These are phyloP conservation scores for Dysdera silvatica DNA, from an alignment of 1,140 invertebrate genomes.

Conservation along the genomic window DNA sequence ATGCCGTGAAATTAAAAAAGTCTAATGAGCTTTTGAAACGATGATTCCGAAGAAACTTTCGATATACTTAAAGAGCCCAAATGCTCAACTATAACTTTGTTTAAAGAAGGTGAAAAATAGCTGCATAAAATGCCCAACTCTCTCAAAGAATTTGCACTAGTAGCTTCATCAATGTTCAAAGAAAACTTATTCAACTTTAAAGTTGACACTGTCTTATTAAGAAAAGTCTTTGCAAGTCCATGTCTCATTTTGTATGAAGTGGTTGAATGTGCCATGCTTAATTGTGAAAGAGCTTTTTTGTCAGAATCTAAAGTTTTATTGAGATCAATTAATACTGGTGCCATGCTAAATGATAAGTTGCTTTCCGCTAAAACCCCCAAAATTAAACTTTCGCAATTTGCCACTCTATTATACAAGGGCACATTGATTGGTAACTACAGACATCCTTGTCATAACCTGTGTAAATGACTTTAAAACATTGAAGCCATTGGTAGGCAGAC, in stretches of 20 bases:
- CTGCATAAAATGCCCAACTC: slow-evolving; percentile 28
- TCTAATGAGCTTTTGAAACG: slow-evolving; percentile 15
- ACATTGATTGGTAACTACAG: too few species aligned
- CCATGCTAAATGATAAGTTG: neutral
- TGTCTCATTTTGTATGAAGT: neutral
- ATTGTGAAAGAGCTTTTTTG: neutral
- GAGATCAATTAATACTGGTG: neutral
- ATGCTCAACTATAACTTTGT: neutral
- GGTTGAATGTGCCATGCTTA: neutral
- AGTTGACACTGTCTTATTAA: too few species aligned
- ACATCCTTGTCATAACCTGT: too few species aligned
- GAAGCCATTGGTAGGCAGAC: too few species aligned
- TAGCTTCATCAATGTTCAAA: slow-evolving; percentile 34
- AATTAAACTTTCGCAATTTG: neutral
- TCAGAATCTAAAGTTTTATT: neutral
- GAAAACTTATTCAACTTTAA: slow-evolving; percentile 25
- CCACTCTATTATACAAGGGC: neutral
- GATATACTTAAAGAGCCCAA: neutral
- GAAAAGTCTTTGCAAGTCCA: neutral
- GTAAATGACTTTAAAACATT: too few species aligned
- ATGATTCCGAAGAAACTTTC: neutral
- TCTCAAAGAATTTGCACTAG: slow-evolving; percentile 12
- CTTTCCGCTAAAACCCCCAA: neutral
- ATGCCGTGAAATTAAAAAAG: neutral
- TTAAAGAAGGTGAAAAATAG: slow-evolving; percentile 1